Evolutionary conservation across 2,797 vertebrate genomes (phyloP).

Genomic region (Rhinogobio ventralis): DNA sequence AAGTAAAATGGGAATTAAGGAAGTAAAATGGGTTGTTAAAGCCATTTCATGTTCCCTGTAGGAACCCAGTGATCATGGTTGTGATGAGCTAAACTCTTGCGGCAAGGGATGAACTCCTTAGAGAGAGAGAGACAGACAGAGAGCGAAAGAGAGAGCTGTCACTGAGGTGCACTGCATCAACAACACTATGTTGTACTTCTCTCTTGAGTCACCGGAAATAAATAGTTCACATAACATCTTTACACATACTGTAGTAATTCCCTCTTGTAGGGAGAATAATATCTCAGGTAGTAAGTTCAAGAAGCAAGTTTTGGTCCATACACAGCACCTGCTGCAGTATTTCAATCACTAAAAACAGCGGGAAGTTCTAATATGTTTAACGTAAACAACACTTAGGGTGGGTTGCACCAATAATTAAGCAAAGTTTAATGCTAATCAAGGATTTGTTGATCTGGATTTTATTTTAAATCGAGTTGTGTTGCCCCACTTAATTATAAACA

Average conservation of each 20-base stretch:
- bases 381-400: no score
- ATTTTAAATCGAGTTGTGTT: no score
- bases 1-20: neutral
- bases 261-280: neutral
- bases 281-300: neutral
- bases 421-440: no score
- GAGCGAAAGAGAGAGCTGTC: slow-evolving; percentile 18
- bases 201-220: slow-evolving; percentile 17
- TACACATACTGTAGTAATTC: neutral
- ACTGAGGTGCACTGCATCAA: neutral
- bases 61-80: neutral
- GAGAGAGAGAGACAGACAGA: slow-evolving; percentile 1
- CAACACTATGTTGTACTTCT: slow-evolving; percentile 14
- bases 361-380: no score
- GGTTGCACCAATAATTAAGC: no score
- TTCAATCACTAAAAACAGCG: no score
- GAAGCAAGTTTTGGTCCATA: no score
- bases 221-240: slow-evolving; percentile 15
- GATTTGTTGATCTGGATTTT: no score
- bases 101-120: neutral
- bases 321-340: no score
- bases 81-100: slow-evolving; percentile 13
- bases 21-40: neutral
- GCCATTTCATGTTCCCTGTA: slow-evolving; percentile 5
- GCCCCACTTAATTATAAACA: no score